Evolutionary conservation across 2,797 vertebrate genomes (phyloP), one percentile per base, ranked within the genome.

Genomic region (Centropyge bicolor): DNA sequence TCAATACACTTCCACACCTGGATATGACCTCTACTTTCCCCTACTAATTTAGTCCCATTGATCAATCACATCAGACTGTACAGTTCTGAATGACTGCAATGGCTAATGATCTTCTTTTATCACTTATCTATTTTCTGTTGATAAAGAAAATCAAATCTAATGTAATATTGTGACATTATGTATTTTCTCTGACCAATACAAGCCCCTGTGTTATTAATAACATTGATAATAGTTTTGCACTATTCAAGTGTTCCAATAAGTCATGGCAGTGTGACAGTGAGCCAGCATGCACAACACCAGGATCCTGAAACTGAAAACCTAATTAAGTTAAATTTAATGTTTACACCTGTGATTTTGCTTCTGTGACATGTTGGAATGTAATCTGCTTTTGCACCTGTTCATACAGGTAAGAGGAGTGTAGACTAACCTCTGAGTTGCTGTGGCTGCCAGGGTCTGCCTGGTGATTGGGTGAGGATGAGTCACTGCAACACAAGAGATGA

Each of bases 391-490:
- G 14, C 24, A 65, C 22, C 5, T 16, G n/a, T 38, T 83, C 36
- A 19, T 7, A 40, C 27, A 63, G n/a, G 11, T 22, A 62, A 41
- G 31, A 49, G 8, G 49, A 70, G 40, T 8, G 57, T 27, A 24
- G 49, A 95, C 97, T 94, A 59, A 99, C 97, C 94, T 98, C 98
- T 62, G 89, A 92, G 87, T 92, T 93, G 7, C 89, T 89, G 74
- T 94, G 96, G 93, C 91, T 91, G 81, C 88, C 92, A 87, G 95
- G 95, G 80, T 99, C 98, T 93, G 95, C 97, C 95, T 98, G 97
- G 92, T 98, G 97, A 94, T 98, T 98, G 82, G 98, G 98, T 84
- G 98, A 98, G 70, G 98, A 98, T 54, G 97, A 97, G 91, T 98
- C 98, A 91, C 98, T 99, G 64, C 1, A 75, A 87, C n/a, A 74